A percentile compares a stretch with the other conserved stretches of the same genome.
Evolutionary conservation across 2,113 vertebrate genomes (phyloP).

Genomic region (Epinephelus cyanopodus): DNA sequence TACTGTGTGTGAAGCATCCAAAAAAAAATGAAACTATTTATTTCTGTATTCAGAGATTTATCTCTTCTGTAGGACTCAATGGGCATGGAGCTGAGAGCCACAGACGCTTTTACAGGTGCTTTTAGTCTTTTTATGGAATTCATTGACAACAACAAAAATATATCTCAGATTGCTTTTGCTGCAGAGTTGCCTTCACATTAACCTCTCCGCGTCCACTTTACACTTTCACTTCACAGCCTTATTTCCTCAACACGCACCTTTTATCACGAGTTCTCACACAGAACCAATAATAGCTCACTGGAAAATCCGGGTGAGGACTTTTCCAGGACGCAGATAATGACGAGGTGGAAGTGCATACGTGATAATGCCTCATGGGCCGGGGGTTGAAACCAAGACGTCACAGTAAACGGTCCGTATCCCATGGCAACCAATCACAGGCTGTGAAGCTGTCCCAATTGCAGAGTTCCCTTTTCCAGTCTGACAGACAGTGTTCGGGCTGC

Average conservation of each 20-base stretch:
- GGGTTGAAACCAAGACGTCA: neutral
- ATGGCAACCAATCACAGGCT: conserved; percentile 32
- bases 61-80: no score
- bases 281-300: neutral
- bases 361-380: neutral
- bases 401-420: neutral
- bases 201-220: neutral
- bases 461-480: neutral
- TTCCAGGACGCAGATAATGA: neutral
- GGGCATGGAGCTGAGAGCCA: no score
- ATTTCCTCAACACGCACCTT: neutral
- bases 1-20: no score
- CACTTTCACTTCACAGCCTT: neutral
- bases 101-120: no score
- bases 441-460: neutral
- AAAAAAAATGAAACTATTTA: no score
- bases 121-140: neutral
- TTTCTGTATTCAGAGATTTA: no score
- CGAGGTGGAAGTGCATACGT: conserved; percentile 20
- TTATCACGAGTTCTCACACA: neutral
- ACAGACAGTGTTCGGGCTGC: neutral
- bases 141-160: neutral
- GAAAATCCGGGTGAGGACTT: conserved; percentile 15
- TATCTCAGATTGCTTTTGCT: neutral
- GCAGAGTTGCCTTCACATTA: neutral